Evolutionary conservation across 2,113 vertebrate genomes (phyloP), one percentile per base, ranked within the genome.

Genomic region (Nerophis lumbriciformis): DNA sequence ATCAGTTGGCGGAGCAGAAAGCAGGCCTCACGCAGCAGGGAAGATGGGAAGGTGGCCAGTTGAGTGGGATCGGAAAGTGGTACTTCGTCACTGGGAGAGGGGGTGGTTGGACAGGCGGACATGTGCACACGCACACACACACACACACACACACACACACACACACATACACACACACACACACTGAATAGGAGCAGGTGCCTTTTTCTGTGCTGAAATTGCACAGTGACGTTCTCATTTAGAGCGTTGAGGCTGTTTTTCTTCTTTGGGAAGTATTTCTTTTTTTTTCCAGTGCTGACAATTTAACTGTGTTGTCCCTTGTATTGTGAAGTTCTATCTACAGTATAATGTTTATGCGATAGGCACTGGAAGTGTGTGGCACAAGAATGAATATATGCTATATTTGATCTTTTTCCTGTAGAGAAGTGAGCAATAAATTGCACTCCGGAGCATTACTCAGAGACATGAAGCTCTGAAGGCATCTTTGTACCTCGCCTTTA

Each of bases 381-480:
- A 16, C 53, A 39, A 16, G 8, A 15, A n/a, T 52, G 50, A 10
- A 52, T 28, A 28, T 53, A 19, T 16, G 19, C 35, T 60, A n/a
- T 63, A 4, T 8, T 58, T 63, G 36, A 71, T 79, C 61, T 65
- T 69, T 68, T 62, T 67, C 52, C 70, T 58, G 60, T 48, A 51
- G 65, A 77, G 73, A 59, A 58, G 56, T 71, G 61, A 65, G 63
- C 63, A 56, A 59, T 76, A 81, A 83, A 79, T 85, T 85, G 79
- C 78, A 63, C 81, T 79, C 72, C 1, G 59, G 79, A 76, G 76
- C 38, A 53, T 85, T 72, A 60, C 11, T 16, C 70, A 54, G 57
- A 44, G 21, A 58, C 58, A 50, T 64, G 60, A 57, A 60, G 66
- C 66, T 76, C 59, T 53, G 21, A 73, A 61, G 54, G 75, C 38